Conservation (phyloP, 2,797 vertebrate species). For the Mastacembelus armatus region DNA sequence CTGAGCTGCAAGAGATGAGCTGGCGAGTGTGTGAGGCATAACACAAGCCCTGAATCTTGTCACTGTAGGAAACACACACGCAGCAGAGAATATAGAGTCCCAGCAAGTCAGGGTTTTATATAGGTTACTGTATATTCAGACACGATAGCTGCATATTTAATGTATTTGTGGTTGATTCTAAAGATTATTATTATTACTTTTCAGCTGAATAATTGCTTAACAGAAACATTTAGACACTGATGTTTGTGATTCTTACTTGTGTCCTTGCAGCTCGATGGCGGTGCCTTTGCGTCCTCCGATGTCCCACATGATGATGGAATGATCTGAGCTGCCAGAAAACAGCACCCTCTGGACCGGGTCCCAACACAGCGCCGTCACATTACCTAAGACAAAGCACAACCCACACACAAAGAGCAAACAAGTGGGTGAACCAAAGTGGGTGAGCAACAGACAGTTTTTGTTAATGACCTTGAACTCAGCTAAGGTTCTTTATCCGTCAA, state of each 20-base stretch:
- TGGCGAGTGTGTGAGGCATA: constrained; percentile 96
- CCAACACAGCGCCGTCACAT: constrained; percentile 96
- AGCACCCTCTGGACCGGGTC: constrained; percentile 92
- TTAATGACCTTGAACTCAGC: neutral
- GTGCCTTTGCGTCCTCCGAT: constrained; percentile 98
- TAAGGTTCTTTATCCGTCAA: neutral
- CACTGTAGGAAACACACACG: constrained; percentile 77
- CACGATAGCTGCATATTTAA: too few species aligned
- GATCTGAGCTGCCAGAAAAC: constrained; percentile 97
- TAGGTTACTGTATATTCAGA: too few species aligned
- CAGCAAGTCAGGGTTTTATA: neutral
- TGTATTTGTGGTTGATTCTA: too few species aligned
- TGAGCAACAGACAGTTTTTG: constrained; percentile 4
- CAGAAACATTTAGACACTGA: too few species aligned
- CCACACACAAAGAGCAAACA: constrained; percentile 26
- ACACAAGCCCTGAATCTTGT: constrained; percentile 95
- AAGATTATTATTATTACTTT: too few species aligned
- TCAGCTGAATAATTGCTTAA: too few species aligned
- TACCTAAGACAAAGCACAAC: constrained; percentile 81
- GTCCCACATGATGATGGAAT: constrained; percentile 99
- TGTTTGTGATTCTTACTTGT: constrained; percentile 86
- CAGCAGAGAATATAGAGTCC: neutral
- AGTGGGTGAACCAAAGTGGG: neutral
- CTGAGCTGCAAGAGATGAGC: constrained; percentile 95
- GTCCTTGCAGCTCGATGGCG: constrained; percentile 97